Evolutionary conservation across 2,113 vertebrate species (phyloP), one percentile per base, ranked within the genome.

Genomic region (Hipposideros armiger): DNA sequence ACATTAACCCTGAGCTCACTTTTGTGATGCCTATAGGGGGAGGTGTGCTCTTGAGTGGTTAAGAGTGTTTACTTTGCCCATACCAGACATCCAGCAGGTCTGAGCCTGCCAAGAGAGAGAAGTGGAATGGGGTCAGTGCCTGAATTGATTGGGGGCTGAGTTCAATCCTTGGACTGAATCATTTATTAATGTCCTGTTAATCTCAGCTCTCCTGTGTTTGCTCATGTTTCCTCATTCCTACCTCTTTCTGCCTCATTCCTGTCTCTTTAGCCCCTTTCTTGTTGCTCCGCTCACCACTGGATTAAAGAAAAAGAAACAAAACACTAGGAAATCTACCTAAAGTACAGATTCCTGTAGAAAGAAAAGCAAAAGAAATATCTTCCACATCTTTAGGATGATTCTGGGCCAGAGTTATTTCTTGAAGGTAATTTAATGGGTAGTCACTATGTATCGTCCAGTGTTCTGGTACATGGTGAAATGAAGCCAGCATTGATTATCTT

Each of bases 21-120:
- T n/a, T 32, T 3, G 1, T 42, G 15, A 45, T 66, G 2, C 5
- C 10, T 56, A 4, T 20, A 26, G 16, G 4, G 58, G 8, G 1
- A 66, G 67, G 10, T 14, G 36, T 45, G 22, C 32, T 15, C n/a
- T 40, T 40, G 5, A 62, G 10, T 36, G 50, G 24, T 76, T 54
- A 90, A 54, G 24, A 90, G 11, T 56, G 17, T 17, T 91, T 58
- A 26, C 64, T 26, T 16, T 42, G 28, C 26, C n/a, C 64, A 1
- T 70, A 69, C 7, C 0, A 2, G 30, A 47, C 14, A 85, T 28
- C 22, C 15, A 60, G 5, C 7, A 89, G 28, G 22, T 28, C 26
- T 78, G 26, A 11, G 15, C 16, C 32, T 66, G 11, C 47, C 77
- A 78, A 50, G 0, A 56, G 24, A 56, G 16, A 22, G 16, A 74